Percentiles rank a stretch among this genome's conserved stretches.
phyloP scores from a whole-genome alignment of 2,113 vertebrate species.

The Rhinolophus ferrumequinum region DNA sequence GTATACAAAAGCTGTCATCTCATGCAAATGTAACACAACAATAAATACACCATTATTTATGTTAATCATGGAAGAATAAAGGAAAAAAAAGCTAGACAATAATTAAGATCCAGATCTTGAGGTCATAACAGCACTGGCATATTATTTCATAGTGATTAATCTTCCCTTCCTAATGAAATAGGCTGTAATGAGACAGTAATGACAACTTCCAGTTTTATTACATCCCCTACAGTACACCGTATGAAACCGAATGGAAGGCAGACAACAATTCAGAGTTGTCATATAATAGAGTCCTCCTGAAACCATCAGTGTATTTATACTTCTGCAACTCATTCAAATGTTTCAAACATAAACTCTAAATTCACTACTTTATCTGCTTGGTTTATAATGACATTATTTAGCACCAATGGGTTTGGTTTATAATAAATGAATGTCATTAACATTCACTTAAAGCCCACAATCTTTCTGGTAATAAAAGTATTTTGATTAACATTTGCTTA shows the following conservation, averaged over 20 bases:
- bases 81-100: neutral
- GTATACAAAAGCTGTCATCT: neutral
- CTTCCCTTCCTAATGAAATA: neutral
- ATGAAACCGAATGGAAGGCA: neutral
- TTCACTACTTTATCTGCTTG: constrained; percentile 13
- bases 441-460: neutral
- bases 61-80: neutral
- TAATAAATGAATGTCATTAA: neutral
- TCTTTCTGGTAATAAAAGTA: constrained; percentile 21
- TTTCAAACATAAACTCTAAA: constrained; percentile 40
- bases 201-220: constrained; percentile 18
- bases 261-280: neutral
- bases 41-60: constrained; percentile 43
- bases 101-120: constrained; percentile 34
- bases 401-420: neutral
- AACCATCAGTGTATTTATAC: neutral
- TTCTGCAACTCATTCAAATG: neutral
- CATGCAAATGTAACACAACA: neutral
- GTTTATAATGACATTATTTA: constrained; percentile 10
- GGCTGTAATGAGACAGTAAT: neutral
- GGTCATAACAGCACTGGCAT: neutral
- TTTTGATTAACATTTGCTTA: constrained; percentile 1
- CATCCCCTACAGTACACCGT: neutral
- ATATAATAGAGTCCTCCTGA: neutral
- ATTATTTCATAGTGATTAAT: neutral